A percentile compares a stretch with the other conserved stretches of the same genome.
Evolutionary conservation across 2,888 invertebrate genomes (phyloP).

Genomic region (Euzetes globulus): DNA sequence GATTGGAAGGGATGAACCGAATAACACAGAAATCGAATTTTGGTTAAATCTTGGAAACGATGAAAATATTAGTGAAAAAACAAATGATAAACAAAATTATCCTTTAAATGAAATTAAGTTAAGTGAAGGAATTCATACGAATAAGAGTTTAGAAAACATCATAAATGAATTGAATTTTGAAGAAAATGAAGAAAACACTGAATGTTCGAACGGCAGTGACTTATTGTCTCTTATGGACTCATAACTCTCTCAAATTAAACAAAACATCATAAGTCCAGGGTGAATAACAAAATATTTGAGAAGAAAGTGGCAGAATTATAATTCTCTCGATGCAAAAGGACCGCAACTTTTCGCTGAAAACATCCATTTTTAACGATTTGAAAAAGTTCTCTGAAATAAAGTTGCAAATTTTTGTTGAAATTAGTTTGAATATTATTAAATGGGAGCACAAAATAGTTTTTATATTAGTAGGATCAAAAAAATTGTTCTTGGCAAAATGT

Average conservation of each 20-base stretch:
- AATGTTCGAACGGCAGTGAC: not conserved
- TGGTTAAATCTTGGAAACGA: not conserved
- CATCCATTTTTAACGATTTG: too few species aligned
- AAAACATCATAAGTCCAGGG: not conserved
- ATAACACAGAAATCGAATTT: conserved; percentile 8
- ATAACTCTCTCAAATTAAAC: not conserved
- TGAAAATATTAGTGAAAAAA: not conserved
- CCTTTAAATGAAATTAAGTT: conserved; percentile 2
- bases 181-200: not conserved
- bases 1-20: not conserved
- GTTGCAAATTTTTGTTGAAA: too few species aligned
- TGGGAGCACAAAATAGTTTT: too few species aligned
- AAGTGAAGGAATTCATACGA: conserved; percentile 26
- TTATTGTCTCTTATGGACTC: conserved; percentile 17
- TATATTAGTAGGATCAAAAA: too few species aligned
- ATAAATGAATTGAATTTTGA: conserved; percentile 29
- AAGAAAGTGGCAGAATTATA: too few species aligned
- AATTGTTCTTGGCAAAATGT: too few species aligned
- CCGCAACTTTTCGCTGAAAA: too few species aligned
- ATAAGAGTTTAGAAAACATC: conserved; percentile 29
- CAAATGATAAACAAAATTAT: not conserved
- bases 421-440: too few species aligned
- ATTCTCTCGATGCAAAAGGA: too few species aligned
- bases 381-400: too few species aligned
- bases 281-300: not conserved